Percentiles rank a stretch among this genome's conserved stretches.
phyloP scores from a whole-genome alignment of 2,888 invertebrate species.

The Hydraecia micacea region DNA sequence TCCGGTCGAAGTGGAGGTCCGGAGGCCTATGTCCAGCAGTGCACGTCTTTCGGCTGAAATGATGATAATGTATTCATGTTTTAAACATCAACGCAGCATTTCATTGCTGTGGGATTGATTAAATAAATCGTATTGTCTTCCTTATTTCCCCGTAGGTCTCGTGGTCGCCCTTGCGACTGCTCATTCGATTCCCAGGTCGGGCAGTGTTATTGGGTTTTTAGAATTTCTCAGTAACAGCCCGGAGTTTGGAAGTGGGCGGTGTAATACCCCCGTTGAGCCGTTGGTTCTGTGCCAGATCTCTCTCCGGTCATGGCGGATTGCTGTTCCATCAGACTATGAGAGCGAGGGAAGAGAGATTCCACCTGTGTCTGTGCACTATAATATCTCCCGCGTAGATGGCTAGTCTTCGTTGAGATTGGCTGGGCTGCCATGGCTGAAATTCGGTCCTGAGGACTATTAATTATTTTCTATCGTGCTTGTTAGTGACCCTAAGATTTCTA shows the following conservation, averaged over 20 bases:
- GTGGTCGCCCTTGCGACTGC: neutral
- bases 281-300: neutral
- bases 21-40: no score
- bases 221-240: neutral
- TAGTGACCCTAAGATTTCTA: no score
- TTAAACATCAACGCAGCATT: slow-evolving; percentile 9
- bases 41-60: no score
- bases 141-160: neutral
- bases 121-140: neutral
- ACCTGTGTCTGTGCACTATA: neutral
- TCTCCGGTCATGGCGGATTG: neutral
- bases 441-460: neutral
- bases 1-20: no score
- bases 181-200: neutral
- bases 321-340: neutral
- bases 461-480: no score
- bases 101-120: slow-evolving; percentile 1
- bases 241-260: neutral
- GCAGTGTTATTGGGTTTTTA: neutral
- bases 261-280: neutral
- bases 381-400: neutral
- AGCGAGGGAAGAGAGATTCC: neutral
- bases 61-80: slow-evolving; percentile 19
- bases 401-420: neutral
- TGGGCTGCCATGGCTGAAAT: neutral